Percentiles rank a stretch among this genome's conserved stretches.
Evolutionary conservation across 1,140 invertebrate genomes (phyloP).

Genomic region (Periplaneta americana): DNA sequence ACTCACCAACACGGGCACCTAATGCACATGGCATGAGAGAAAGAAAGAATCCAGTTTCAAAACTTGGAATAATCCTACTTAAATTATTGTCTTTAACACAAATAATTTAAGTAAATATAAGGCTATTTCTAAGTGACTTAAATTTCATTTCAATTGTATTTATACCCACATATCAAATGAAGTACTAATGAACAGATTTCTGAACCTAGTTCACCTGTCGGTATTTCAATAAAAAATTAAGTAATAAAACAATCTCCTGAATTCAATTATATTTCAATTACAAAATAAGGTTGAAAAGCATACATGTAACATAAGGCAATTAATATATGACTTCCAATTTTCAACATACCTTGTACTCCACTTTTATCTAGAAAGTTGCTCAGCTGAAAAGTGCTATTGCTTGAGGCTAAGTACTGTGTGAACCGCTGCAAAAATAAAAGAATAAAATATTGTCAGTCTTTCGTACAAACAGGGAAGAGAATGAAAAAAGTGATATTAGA

Average conservation of each 20-base stretch:
- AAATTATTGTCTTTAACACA: background rate
- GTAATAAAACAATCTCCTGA: too few relatives aligned
- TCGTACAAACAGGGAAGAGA: too few relatives aligned
- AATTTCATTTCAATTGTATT: too few relatives aligned
- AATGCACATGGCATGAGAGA: constrained; percentile 28
- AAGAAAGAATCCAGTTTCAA: constrained; percentile 20
- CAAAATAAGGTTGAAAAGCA: background rate
- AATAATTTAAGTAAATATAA: too few relatives aligned
- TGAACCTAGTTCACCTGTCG: too few relatives aligned
- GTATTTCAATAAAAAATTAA: too few relatives aligned
- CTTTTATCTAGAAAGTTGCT: constrained; percentile 96
- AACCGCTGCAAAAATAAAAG: constrained; percentile 75
- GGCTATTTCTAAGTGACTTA: too few relatives aligned
- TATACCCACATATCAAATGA: too few relatives aligned
- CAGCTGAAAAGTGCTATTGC: constrained; percentile 98
- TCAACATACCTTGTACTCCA: constrained; percentile 79
- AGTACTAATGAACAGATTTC: too few relatives aligned
- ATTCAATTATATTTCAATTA: background rate
- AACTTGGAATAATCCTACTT: background rate
- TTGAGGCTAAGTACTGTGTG: constrained; percentile 98
- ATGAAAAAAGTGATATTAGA: too few relatives aligned
- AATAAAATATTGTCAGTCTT: background rate
- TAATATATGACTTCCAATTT: too few relatives aligned
- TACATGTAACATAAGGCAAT: background rate
- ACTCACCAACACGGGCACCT: constrained; percentile 32